Base-by-base conservation (phyloP, 2,113 vertebrate genomes). In the Indicator indicator region DNA sequence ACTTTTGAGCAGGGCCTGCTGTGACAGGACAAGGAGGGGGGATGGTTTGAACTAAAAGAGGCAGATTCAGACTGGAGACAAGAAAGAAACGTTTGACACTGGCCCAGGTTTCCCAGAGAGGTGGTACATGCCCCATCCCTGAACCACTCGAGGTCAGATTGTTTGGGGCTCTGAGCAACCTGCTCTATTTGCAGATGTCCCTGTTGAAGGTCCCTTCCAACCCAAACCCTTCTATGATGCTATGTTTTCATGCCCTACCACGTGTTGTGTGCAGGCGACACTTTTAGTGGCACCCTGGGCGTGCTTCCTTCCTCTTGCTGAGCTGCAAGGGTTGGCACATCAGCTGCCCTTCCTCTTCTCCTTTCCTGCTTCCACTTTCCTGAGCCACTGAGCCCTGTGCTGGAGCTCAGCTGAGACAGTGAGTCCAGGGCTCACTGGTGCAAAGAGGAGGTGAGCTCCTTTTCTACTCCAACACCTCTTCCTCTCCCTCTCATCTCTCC, bases 231-330 rank as follows among this genome's bases (percentile, higher is more conserved):
- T 67, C 27, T 32, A 13, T 30, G 28, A 32, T 44, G 44, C 40
- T 44, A 5, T 64, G n/a, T 70, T 86, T 48, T 65, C 60, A 2
- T 3, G 12, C 14, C 7, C 26, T 20, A 17, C 11, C 2, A 10
- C 17, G 32, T 1, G 0, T 6, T 79, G 26, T 0, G 2, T 56
- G 68, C 44, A 56, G 58, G 48, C 1, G 0, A 12, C 0, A 0
- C 26, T 77, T 85, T 56, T 44, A n/a, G 73, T 38, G 67, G 73
- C 3, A 8, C 52, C 33, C 33, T 81, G 58, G 15, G 26, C 2
- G 0, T 5, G 0, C 33, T 89, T 89, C 62, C 44, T 78, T 58
- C 38, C n/a, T 79, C 59, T 73, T 5, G 2, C 27, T 2, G 4
- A 87, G 44, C 55, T 8, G 32, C 0, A 0, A 75, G 48, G 13